Base-by-base conservation (phyloP, 53 echinoderm and acorn worm species). In the Arbacia lixula region DNA sequence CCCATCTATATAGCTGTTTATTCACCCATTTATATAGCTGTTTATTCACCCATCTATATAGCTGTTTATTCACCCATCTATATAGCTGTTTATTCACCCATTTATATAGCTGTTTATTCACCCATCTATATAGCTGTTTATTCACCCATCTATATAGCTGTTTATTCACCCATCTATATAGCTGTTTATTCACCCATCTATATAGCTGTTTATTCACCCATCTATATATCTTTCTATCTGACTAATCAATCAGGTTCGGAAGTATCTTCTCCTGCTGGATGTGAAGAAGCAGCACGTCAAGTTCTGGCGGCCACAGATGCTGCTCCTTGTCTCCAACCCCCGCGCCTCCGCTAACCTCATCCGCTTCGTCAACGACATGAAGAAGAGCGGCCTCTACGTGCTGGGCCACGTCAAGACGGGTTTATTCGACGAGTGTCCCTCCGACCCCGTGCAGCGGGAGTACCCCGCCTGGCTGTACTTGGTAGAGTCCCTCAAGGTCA, bases 261-360 rank as follows among this genome's bases (percentile, higher is more conserved):
- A 97, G 68, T 97, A 97, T 67, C 86, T 97, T 9, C 88, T 97
- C 30, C 71, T 87, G 29, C 77, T 97, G 51, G 97, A 97, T 69
- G 81, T 86, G 22, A 86, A 94, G 56, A 97, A 97, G 60, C 92
- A 94, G 32, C 97, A 97, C 39, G 97, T 97, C 65, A 97, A 97
- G 86, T 97, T 94, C 85, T 97, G 97, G 97, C 89, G 97, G 53
- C 97, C 97, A 14, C 97, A 97, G 86, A 94, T 97, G 67, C 86
- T 97, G 0, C 94, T 97, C 8, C 88, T 97, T 3, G 71, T 97
- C 1, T 87, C 97, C 50, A 97, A 97, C 76, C 97, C 97, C 24
- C 87, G 97, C 2, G 94, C 97, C 0, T 85, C 92, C 65, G 89
- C 91, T 53, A 83, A 89, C 12, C 86, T 97, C 55, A 97, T 97